These are phyloP conservation scores for Nysson spinosus DNA, from an alignment of 2,888 invertebrate species.

Conservation along the genomic window DNA sequence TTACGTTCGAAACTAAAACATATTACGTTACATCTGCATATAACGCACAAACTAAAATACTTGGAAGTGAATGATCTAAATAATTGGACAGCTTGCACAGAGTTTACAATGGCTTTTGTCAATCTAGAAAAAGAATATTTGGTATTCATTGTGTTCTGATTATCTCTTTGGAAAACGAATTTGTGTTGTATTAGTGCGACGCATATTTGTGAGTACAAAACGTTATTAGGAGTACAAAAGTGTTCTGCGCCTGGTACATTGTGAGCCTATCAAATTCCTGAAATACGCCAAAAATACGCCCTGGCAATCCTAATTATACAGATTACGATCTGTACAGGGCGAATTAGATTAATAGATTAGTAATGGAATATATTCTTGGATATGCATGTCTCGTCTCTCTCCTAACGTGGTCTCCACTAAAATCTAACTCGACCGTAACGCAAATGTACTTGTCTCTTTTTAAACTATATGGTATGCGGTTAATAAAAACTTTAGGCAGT, in stretches of 20 bases:
- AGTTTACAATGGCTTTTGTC: slow-evolving; percentile 68
- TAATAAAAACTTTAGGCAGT: not conserved
- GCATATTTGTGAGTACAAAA: slow-evolving; percentile 41
- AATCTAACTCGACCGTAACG: slow-evolving; percentile 1
- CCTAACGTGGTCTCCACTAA: slow-evolving; percentile 4
- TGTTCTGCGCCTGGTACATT: slow-evolving; percentile 24
- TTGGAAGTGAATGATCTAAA: slow-evolving; percentile 12
- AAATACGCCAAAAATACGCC: slow-evolving; percentile 66
- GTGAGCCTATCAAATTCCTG: slow-evolving; percentile 54
- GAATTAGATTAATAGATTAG: slow-evolving; percentile 25
- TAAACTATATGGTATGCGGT: not conserved
- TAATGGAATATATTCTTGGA: slow-evolving; percentile 16
- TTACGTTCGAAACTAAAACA: too few relatives aligned
- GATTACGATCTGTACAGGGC: slow-evolving; percentile 27
- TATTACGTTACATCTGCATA: too few relatives aligned
- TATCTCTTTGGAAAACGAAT: too few relatives aligned
- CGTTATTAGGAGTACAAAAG: slow-evolving; percentile 34
- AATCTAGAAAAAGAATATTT: slow-evolving; percentile 14
- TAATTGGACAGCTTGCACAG: slow-evolving; percentile 70
- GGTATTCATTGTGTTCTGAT: not conserved
- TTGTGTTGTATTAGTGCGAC: slow-evolving; percentile 13
- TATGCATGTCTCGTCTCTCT: slow-evolving; percentile 6
- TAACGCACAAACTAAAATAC: too few relatives aligned
- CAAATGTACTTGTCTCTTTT: not conserved
- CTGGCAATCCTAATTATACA: slow-evolving; percentile 44